Conservation (phyloP, 2,113 vertebrate species). For the Oostethus manadensis region DNA sequence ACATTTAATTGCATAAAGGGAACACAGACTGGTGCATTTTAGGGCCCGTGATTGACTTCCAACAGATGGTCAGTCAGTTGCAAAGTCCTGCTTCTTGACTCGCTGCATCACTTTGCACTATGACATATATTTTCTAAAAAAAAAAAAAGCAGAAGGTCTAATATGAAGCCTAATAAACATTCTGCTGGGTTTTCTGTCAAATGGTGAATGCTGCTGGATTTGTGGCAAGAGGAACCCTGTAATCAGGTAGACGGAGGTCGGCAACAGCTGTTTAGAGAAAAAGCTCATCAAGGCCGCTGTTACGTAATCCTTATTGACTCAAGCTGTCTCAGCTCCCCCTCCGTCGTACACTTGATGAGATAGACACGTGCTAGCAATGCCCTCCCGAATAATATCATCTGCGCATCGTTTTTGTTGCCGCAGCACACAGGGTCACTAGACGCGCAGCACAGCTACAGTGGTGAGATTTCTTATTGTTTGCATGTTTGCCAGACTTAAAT, state of each 20-base stretch:
- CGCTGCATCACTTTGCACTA: not conserved
- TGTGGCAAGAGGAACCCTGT: conserved; percentile 49
- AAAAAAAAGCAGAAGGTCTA: not conserved
- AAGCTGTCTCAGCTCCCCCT: conserved; percentile 37
- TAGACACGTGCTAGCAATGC: conserved; percentile 29
- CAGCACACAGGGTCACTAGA: not conserved
- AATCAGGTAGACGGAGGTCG: conserved; percentile 59
- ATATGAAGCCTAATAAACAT: not conserved
- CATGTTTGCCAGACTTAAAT: no score
- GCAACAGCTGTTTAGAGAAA: conserved; percentile 69
- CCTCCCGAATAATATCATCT: conserved; percentile 18
- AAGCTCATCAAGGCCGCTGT: conserved; percentile 66
- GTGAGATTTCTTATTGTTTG: no score
- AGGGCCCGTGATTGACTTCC: not conserved
- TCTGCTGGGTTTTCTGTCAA: conserved; percentile 14
- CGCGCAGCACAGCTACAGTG: not conserved
- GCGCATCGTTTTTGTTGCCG: not conserved
- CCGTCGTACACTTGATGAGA: conserved; percentile 50
- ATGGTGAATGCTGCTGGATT: conserved; percentile 37
- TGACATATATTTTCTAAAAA: not conserved
- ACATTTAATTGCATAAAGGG: no score
- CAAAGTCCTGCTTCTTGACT: conserved; percentile 9
- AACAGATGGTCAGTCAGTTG: conserved; percentile 17
- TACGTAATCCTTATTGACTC: conserved; percentile 68
- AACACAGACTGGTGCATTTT: not conserved